A percentile compares a stretch with the other conserved stretches of the same genome.
phyloP scores from a whole-genome alignment of 2,888 invertebrate species.

The Eupithecia subfuscata region DNA sequence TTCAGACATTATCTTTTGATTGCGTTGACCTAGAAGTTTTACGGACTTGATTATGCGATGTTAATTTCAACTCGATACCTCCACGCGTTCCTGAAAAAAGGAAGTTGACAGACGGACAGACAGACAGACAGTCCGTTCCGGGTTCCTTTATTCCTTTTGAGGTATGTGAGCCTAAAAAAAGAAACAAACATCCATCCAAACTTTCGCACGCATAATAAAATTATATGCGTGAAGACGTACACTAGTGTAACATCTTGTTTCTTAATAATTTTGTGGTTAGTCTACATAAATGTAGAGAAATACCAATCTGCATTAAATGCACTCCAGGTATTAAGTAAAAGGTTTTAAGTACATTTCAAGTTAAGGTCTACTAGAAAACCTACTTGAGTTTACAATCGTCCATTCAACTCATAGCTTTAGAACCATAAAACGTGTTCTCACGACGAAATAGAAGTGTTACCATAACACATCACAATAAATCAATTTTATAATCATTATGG shows the following conservation, averaged over 20 bases:
- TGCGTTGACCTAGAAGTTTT: too few species aligned
- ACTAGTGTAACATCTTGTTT: background rate
- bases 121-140: too few species aligned
- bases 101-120: too few species aligned
- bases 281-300: background rate
- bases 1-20: too few species aligned
- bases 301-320: background rate
- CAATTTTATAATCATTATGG: constrained; percentile 39
- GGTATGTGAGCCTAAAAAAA: too few species aligned
- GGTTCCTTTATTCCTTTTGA: too few species aligned
- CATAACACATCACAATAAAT: constrained; percentile 39
- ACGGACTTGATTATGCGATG: too few species aligned
- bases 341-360: background rate
- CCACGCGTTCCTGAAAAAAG: too few species aligned
- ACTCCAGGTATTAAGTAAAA: background rate
- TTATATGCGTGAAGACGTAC: background rate
- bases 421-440: constrained; percentile 35
- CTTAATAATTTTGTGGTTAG: too few species aligned
- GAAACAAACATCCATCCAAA: too few species aligned
- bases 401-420: constrained; percentile 6
- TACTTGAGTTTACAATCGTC: background rate
- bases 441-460: constrained; percentile 34
- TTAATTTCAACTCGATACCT: too few species aligned
- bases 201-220: too few species aligned
- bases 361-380: background rate